These are phyloP conservation scores for Polypterus senegalus DNA, from an alignment of 2,113 vertebrate species.

Conservation along the genomic window DNA sequence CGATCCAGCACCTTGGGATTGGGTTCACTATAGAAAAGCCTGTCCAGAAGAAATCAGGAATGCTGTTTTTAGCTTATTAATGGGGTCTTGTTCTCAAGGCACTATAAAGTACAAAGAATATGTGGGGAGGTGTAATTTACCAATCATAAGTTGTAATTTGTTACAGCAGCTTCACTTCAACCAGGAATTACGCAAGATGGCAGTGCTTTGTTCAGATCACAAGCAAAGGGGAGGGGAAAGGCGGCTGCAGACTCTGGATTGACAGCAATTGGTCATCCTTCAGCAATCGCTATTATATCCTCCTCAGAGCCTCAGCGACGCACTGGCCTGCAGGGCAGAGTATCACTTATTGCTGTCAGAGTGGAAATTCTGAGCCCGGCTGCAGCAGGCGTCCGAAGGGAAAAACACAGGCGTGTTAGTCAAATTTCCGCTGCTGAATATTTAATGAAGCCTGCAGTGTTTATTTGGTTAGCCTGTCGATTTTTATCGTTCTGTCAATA, in stretches of 20 bases:
- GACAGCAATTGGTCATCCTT: conserved; percentile 50
- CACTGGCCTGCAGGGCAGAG: conserved; percentile 51
- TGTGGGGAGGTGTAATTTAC: no score
- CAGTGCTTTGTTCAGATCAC: no score
- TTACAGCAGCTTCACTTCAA: no score
- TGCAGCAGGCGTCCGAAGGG: conserved; percentile 27
- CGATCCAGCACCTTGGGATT: no score
- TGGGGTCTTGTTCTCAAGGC: no score
- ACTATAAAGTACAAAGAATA: no score
- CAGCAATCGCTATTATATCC: conserved; percentile 25
- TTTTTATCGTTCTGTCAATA: conserved; percentile 99
- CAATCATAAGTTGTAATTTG: no score
- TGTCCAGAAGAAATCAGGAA: no score
- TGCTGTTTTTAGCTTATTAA: no score
- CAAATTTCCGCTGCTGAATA: conserved; percentile 96
- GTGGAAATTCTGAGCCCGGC: conserved; percentile 30
- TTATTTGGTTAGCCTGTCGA: conserved; percentile 99
- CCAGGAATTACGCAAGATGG: no score
- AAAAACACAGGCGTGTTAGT: conserved; percentile 47
- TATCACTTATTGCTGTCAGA: conserved; percentile 53
- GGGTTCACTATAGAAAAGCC: no score
- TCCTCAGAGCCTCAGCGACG: conserved; percentile 27
- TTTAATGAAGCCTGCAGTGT: conserved; percentile 91
- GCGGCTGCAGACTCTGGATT: conserved; percentile 36
- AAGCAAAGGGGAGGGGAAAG: no score